Evolutionary conservation across 2,113 vertebrate species (phyloP), one percentile per base, ranked within the genome.

Genomic region (Anolis carolinensis): DNA sequence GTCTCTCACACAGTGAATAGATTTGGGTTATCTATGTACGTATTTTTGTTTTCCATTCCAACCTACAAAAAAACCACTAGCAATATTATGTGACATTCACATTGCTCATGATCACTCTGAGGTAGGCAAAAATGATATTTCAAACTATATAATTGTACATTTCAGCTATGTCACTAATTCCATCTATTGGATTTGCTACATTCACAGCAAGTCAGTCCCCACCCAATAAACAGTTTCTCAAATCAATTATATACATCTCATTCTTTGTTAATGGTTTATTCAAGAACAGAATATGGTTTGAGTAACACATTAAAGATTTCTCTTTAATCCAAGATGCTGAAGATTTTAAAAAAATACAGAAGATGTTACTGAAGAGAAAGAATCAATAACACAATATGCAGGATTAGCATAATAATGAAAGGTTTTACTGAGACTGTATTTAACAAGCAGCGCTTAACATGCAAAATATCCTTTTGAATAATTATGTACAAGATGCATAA

Each of bases 321-420:
- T 48, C 27, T 86, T 80, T 34, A 25, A 63, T 14, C 20, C 21
- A 48, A 72, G 32, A 71, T 14, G 18, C 36, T 44, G 39, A 44
- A 44, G 39, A 44, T n/a, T n/a, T n/a, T 44, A 44, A 44, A 44
- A 44, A 44, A 44, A 44, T 44, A 44, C 5, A 5, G 39, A 44
- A 44, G 39, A 72, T 80, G 23, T 9, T 65, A 50, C 32, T 30
- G n/a, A 67, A 71, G 18, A 78, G 36, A 71, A 76, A 27, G 23
- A 76, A 79, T 44, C 25, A 65, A 76, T 76, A 52, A 75, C 3
- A 50, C 10, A 27, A 11, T 32, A 25, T 68, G 44, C 32, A 34
- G 27, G 30, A 65, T 86, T 86, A 73, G 32, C 52, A 59, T 23
- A 34, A 27, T 80, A 73, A 76, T 80, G 73, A 80, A 36, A 72